Evolutionary conservation across 2,888 invertebrate species (phyloP), one percentile per base, ranked within the genome.

Genomic region (Folsomia manolachei): DNA sequence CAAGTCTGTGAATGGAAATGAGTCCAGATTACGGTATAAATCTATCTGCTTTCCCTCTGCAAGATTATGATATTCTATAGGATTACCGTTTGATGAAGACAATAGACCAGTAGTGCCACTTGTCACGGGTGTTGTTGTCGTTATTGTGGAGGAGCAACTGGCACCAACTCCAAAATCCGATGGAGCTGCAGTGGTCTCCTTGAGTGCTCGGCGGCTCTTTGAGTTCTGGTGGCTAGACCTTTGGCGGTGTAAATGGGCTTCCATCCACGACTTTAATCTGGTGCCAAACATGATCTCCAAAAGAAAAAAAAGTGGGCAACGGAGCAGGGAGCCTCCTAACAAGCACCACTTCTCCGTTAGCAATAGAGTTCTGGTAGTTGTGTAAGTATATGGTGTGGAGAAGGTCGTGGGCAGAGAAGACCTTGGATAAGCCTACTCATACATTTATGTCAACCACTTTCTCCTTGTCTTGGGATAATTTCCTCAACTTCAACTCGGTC

Each of bases 241-340:
- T 67, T 75, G 74, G 71, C 78, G 76, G 51, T 74, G 75, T 76
- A 81, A 78, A 75, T 81, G 78, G 74, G 78, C 75, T 79, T 81
- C 80, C 81, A 81, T 80, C 81, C 81, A 81, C 75, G 79, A 79
- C 73, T 81, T 81, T 63, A 81, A 77, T 78, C 76, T 79, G 71
- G 75, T 69, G 64, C 81, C 80, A 75, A 81, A 80, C 81, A 81
- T 81, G 76, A 76, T 76, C 72, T 73, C 60, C 60, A 63, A 70
- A 69, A 74, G 73, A 69, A 66, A 65, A 63, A 1, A 25, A 52
- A 25, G 11, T 67, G 52, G 56, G 53, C 19, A 53, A 39, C 21
- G 60, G 70, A 66, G 70, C 67, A 70, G 52, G 60, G 62, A 70
- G 53, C 66, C 26, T 27, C n/a, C n/a, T n/a, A n/a, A n/a, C n/a